Base-by-base conservation (phyloP, 2,888 invertebrate genomes). In the Phasia obesa region DNA sequence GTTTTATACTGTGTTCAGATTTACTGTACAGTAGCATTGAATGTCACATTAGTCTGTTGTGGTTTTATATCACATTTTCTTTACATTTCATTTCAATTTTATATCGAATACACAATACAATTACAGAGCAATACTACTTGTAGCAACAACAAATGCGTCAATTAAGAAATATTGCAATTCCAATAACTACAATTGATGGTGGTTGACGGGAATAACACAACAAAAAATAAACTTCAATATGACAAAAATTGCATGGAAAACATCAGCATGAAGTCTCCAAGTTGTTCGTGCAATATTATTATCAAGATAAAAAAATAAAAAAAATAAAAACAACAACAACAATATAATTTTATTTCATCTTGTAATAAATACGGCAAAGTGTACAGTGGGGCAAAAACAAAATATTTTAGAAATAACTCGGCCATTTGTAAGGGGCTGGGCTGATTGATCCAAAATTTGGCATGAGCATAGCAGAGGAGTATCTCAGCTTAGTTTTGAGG, bases 101-200 rank as follows among this genome's bases (percentile, higher is more conserved):
- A 67, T 42, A 23, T 44, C 44, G 21, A n/a, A 62, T 21, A 51
- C 25, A 67, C 42, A 64, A 60, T 13, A 27, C 38, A 81, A 75
- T 57, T 27, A 53, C 23, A 31, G 9, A 70, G 11, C 35, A 35
- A 35, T 6, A 25, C 23, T 35, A 64, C 25, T n/a, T n/a, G n/a
- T 31, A 21, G 27, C 67, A 75, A 11, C 23, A 64, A 76, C 65
- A 51, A 59, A 53, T 70, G 65, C 75, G 60, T 65, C 81, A 81
- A 85, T 84, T 85, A 85, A 83, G 83, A 83, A 78, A 84, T 81
- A 85, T 79, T 78, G 82, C 85, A 83, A 59, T 80, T 76, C 64
- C 64, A 74, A 75, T 70, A 78, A 74, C 49, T 69, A 57, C 44
- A 82, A 73, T 65, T 78, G 78, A 78, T 78, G 76, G 79, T 73